A percentile compares a stretch with the other conserved stretches of the same genome.
Evolutionary conservation across 2,113 vertebrate species (phyloP).

Genomic region (Ceyx melanurus): DNA sequence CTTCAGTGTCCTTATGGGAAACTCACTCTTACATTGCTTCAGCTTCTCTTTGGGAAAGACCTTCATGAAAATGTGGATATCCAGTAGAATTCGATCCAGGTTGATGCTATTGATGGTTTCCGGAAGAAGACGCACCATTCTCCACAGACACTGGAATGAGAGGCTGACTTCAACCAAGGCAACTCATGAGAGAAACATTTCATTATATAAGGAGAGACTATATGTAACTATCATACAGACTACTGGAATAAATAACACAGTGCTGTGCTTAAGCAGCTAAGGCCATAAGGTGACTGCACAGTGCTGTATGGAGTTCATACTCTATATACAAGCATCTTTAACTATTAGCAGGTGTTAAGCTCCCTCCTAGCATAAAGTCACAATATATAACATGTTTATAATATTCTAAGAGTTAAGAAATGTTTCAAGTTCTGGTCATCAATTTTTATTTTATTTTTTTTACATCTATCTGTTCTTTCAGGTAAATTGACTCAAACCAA

Average conservation of each 20-base stretch:
- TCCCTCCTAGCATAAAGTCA: neutral
- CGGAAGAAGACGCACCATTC: conserved; percentile 94
- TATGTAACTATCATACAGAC: neutral
- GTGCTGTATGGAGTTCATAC: neutral
- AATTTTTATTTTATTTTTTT: neutral
- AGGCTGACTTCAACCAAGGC: neutral
- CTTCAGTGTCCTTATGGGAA: conserved; percentile 94
- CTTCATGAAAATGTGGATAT: conserved; percentile 97
- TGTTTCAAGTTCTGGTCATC: neutral
- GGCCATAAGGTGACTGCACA: neutral
- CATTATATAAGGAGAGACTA: neutral
- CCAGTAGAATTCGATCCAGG: conserved; percentile 92
- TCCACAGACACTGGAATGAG: conserved; percentile 90
- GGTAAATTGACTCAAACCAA: neutral
- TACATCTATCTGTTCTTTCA: neutral
- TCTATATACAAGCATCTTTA: neutral
- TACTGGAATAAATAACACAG: neutral
- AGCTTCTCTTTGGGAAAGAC: conserved; percentile 97
- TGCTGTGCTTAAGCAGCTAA: neutral
- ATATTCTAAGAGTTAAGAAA: neutral
- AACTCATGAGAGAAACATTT: neutral
- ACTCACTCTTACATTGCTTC: conserved; percentile 93
- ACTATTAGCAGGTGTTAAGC: neutral
- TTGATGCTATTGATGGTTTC: conserved; percentile 93
- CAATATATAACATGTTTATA: neutral